Evolutionary conservation across 1,140 invertebrate species (phyloP), one percentile per base, ranked within the genome.

Genomic region (Pentalonia nigronervosa): DNA sequence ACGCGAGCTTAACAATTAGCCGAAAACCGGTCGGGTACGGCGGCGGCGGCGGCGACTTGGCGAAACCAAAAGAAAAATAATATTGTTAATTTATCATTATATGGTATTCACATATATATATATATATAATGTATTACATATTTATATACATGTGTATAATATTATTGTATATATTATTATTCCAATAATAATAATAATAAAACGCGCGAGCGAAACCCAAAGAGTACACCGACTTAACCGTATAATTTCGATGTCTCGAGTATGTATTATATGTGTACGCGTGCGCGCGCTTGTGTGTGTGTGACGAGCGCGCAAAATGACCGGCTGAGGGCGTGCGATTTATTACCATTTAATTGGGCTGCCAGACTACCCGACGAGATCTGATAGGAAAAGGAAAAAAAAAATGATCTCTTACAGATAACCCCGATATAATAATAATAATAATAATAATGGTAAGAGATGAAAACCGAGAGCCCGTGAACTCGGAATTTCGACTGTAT

Each of bases 301-400:
- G 34, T 9, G 20, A 83, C 81, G 36, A 83, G 34, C 36, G 81
- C 41, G 81, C 81, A 83, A 36, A 83, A 83, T 41, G 83, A 41
- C 21, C 34, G 81, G 21, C 34, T 14, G 83, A 41, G 83, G 83
- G 83, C 83, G 83, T 84, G 41, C 41, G 41, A 84, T 45, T 84
- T 84, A 45, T 45, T 84, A 84, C 41, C 41, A 9, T 84, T 84
- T 84, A 84, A 84, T 84, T 84, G 83, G 83, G 41, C 83, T 41
- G 41, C n/a, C 30, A 36, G 25, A 84, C 83, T 8, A 41, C 7
- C 34, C 76, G 34, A 20, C 34, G 20, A 83, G 81, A 83, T 83
- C 34, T 23, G 81, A 83, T 83, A 84, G 21, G 45, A 41, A 76
- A 76, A 4, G 2, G 60, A 17, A 34, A 67, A 9, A 67, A 76